phyloP scores from a whole-genome alignment of 2,113 vertebrate genomes.

The Peromyscus californicus region DNA sequence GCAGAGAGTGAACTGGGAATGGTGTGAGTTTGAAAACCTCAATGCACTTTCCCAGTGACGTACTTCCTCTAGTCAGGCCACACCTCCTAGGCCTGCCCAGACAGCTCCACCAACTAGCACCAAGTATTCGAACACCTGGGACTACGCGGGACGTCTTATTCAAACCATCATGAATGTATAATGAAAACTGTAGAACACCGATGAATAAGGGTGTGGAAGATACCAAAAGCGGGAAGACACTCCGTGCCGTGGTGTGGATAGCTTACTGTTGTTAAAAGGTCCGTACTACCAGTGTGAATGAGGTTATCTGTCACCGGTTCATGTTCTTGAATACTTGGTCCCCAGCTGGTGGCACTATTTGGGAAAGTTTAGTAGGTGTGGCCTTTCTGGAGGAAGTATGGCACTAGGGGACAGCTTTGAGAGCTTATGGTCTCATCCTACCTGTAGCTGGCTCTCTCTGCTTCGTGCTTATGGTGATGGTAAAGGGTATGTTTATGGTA shows the following conservation, averaged over 20 bases:
- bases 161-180: not conserved
- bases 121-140: not conserved
- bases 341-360: not conserved
- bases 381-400: not conserved
- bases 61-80: not conserved
- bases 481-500: not conserved
- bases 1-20: not conserved
- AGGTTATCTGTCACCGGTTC: not conserved
- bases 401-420: not conserved
- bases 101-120: not conserved
- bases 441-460: not conserved
- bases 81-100: not conserved
- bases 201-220: not conserved
- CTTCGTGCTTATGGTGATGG: not conserved
- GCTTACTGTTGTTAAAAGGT: not conserved
- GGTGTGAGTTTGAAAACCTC: not conserved
- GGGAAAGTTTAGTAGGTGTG: not conserved
- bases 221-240: not conserved
- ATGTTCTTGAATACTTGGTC: not conserved
- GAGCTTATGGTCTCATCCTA: not conserved
- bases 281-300: no score
- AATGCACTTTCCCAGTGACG: not conserved
- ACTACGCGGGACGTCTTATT: not conserved
- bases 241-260: not conserved
- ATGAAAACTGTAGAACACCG: not conserved